phyloP scores from a whole-genome alignment of 1,140 invertebrate genomes.

The Drosophila tropicalis region DNA sequence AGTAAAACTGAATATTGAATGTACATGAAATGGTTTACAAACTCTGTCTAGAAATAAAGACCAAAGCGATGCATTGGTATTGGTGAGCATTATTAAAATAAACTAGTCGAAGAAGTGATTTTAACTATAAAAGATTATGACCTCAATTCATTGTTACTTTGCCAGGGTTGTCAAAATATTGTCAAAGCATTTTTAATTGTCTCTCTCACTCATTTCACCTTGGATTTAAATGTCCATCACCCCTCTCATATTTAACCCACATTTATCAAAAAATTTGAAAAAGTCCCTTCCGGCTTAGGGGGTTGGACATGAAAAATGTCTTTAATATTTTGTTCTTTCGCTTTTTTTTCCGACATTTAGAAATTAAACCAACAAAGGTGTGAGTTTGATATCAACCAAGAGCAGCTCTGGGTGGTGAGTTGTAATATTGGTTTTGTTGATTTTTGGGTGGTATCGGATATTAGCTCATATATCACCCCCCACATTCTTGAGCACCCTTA shows the following conservation, averaged over 20 bases:
- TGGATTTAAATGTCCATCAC: neutral
- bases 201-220: conserved; percentile 5
- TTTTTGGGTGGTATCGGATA: conserved; percentile 20
- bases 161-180: too few species aligned
- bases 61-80: too few species aligned
- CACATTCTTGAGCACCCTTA: conserved; percentile 10
- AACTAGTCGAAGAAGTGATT: too few species aligned
- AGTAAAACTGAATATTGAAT: neutral
- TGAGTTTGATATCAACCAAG: neutral
- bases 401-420: conserved; percentile 27
- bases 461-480: conserved; percentile 25
- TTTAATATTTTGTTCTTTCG: conserved; percentile 6
- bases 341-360: conserved; percentile 14
- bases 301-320: conserved; percentile 39
- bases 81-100: too few species aligned
- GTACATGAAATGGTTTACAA: neutral
- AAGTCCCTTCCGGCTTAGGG: conserved; percentile 35
- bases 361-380: neutral
- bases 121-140: too few species aligned
- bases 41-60: neutral
- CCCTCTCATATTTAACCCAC: neutral
- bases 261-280: conserved; percentile 33
- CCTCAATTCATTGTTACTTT: too few species aligned
- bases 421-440: neutral
- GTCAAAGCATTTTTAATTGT: neutral